phyloP scores from a whole-genome alignment of 2,113 vertebrate species.

The Baryphthengus martii region DNA sequence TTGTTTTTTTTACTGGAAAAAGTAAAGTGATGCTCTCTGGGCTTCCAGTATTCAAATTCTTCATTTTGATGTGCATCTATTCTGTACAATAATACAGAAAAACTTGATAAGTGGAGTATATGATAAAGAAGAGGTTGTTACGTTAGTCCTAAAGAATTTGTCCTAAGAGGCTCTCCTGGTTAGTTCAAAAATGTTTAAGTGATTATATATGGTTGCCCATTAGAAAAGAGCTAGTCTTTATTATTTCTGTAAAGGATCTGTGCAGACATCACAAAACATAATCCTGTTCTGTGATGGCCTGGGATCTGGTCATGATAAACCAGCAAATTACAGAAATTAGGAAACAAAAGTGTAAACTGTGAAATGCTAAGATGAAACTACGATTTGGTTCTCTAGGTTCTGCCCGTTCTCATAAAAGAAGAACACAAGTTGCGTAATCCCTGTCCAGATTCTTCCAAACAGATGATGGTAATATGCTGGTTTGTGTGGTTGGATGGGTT shows the following conservation, averaged over 20 bases:
- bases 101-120: not conserved
- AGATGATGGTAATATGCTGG: slow-evolving; percentile 66
- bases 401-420: slow-evolving; percentile 71
- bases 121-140: not conserved
- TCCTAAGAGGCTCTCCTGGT: not conserved
- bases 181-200: not conserved
- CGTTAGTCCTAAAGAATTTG: not conserved
- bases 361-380: not conserved
- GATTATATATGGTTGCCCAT: not conserved
- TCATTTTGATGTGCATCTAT: not conserved
- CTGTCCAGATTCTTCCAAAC: slow-evolving; percentile 71
- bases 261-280: not conserved
- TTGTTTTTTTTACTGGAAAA: not conserved
- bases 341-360: not conserved
- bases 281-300: not conserved
- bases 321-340: not conserved
- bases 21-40: not conserved
- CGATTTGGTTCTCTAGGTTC: slow-evolving; percentile 41
- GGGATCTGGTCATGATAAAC: not conserved
- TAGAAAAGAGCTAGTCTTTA: not conserved
- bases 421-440: slow-evolving; percentile 66
- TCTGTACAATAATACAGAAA: not conserved
- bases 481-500: too few species aligned
- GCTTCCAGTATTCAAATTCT: not conserved
- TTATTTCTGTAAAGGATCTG: not conserved